phyloP scores from a whole-genome alignment of 2,888 invertebrate species.

The Drosophila quasianomalipes region DNA sequence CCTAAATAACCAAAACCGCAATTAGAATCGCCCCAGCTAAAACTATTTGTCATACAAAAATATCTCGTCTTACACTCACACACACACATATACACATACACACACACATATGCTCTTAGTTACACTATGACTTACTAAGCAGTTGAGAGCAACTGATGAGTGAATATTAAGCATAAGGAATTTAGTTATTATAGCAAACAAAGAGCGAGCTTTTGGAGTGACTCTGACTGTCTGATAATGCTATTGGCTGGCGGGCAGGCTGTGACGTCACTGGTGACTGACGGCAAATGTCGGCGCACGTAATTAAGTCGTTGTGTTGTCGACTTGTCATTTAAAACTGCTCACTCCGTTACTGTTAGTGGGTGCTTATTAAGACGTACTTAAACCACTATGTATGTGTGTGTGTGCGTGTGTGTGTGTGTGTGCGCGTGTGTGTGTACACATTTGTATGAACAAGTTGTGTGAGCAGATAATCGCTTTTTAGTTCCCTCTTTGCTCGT shows the following conservation, averaged over 20 bases:
- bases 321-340: constrained; percentile 63
- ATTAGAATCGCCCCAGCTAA: constrained; percentile 1
- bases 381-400: constrained; percentile 21
- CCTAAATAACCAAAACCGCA: constrained; percentile 7
- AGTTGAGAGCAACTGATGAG: constrained; percentile 5
- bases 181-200: constrained; percentile 11
- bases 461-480: constrained; percentile 61
- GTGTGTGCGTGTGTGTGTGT: constrained; percentile 11
- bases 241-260: neutral
- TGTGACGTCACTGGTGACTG: constrained; percentile 50
- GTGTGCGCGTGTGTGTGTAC: constrained; percentile 1
- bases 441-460: constrained; percentile 47
- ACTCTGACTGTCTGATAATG: neutral
- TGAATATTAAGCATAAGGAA: constrained; percentile 11
- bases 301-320: constrained; percentile 61
- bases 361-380: constrained; percentile 63
- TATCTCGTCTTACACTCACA: neutral
- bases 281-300: constrained; percentile 27
- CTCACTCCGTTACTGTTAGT: constrained; percentile 37
- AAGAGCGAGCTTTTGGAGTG: constrained; percentile 14
- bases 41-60: constrained; percentile 40
- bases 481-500: constrained; percentile 65
- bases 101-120: constrained; percentile 6
- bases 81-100: neutral
- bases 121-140: neutral